Base-by-base conservation (phyloP, 2,888 invertebrate genomes). In the Elgonia sp. region DNA sequence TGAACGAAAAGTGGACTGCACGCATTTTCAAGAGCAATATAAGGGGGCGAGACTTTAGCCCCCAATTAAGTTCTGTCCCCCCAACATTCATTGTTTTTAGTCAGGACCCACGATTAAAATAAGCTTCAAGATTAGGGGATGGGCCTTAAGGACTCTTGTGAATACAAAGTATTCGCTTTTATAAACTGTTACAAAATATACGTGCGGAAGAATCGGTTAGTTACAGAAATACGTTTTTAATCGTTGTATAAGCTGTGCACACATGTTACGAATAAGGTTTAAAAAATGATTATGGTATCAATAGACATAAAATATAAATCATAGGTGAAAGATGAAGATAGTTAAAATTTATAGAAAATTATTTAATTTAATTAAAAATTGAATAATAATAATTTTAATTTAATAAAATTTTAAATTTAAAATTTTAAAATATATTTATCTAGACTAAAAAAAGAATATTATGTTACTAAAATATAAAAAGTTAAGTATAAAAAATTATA, bases 21-120 rank as follows among this genome's bases (percentile, higher is more conserved):
- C 42, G 63, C 42, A 70, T 50, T 80, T 70, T 80, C 60, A 10
- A 60, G 21, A 62, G 29, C 53, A 20, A n/a, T n/a, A n/a, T n/a
- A n/a, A 81, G 29, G 80, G 70, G 80, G 62, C 29, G 72, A 72
- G 72, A 14, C 20, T 63, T 53, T 46, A 63, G 72, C 70, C 81
- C 50, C 81, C 81, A 81, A 81, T 81, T 72, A 81, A 16, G 67
- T 10, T 5, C 42, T 39, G 83, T 60, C 76, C 83, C 83, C 76
- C 76, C 50, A 37, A 37, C 39, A 20, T 40, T 55, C 83, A 83
- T 83, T 83, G 83, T 83, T 83, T 83, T 55, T 46, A 62, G 46
- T 29, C 37, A 69, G 76, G 76, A 75, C 42, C 69, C 29, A 79
- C 50, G 18, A 60, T n/a, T 67, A 69, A 69, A 83, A 60, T 62